Conservation (phyloP, 2,113 vertebrate species). For the Nyctereutes procyonoides region DNA sequence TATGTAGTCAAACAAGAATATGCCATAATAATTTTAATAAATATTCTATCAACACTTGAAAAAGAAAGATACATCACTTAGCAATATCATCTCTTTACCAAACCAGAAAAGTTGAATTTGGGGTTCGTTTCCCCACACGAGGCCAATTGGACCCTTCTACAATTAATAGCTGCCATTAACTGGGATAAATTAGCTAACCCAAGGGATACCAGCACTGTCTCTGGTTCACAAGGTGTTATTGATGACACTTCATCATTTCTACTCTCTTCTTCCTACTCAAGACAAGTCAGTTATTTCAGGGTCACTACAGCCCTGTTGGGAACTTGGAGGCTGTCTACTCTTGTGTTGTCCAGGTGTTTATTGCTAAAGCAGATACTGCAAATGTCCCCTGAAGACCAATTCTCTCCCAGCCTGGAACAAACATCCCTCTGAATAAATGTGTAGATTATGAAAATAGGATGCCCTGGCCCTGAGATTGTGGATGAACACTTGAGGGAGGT, state of each 20-base stretch:
- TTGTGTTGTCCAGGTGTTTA: fast-evolving
- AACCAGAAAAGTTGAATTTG: background rate
- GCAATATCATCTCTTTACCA: background rate
- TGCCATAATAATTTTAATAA: constrained; percentile 29
- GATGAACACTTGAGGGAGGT: background rate
- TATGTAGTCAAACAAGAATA: background rate
- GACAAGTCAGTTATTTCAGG: too few relatives aligned
- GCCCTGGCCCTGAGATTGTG: background rate
- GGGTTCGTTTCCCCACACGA: background rate
- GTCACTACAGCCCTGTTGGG: background rate
- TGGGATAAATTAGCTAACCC: background rate
- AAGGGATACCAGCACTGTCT: background rate
- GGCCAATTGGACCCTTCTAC: background rate
- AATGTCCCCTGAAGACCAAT: background rate
- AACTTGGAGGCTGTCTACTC: background rate
- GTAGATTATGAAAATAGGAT: background rate
- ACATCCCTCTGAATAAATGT: background rate
- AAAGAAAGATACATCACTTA: background rate
- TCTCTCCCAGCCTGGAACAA: background rate
- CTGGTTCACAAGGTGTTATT: background rate
- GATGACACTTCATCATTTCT: background rate
- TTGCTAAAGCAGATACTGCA: background rate
- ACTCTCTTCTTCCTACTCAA: background rate
- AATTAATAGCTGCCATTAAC: background rate
- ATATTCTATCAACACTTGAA: background rate